phyloP scores from a whole-genome alignment of 2,113 vertebrate genomes.

The Thunnus thynnus region DNA sequence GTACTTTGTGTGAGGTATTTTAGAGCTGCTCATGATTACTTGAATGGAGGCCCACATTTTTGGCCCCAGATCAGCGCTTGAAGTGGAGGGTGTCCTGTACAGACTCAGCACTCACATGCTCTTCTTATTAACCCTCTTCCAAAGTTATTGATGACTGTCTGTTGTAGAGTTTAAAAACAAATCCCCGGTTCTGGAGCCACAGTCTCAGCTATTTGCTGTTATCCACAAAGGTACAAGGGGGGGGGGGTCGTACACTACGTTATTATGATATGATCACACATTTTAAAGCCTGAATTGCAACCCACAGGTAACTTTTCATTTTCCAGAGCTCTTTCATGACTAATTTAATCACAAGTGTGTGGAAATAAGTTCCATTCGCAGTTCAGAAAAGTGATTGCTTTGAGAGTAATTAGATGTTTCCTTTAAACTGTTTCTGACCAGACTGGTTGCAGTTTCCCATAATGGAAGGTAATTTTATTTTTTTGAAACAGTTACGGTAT shows the following conservation, averaged over 20 bases:
- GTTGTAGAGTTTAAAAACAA: constrained; percentile 56
- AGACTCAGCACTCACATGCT: constrained; percentile 69
- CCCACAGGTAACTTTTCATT: constrained; percentile 38
- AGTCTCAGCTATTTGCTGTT: background rate
- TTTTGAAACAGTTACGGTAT: constrained; percentile 62
- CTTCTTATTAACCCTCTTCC: constrained; percentile 67
- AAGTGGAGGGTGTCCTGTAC: constrained; percentile 58
- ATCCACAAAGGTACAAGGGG: background rate
- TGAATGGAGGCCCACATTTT: constrained; percentile 71
- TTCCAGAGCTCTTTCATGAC: constrained; percentile 60
- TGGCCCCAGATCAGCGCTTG: constrained; percentile 66
- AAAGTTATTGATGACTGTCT: constrained; percentile 66
- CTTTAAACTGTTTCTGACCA: constrained; percentile 57
- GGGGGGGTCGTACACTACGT: background rate
- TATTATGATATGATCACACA: constrained; percentile 21
- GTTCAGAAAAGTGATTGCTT: constrained; percentile 40
- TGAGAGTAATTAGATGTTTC: constrained; percentile 69
- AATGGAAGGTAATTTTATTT: constrained; percentile 59
- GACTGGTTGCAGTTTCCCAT: constrained; percentile 54
- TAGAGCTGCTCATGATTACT: constrained; percentile 77
- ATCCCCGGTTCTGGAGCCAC: constrained; percentile 15
- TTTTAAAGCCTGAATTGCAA: constrained; percentile 32
- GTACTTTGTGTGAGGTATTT: constrained; percentile 72
- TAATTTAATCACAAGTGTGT: constrained; percentile 61
- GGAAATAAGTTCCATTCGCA: constrained; percentile 63